These are phyloP conservation scores for Lepetodrilus schrolli DNA, from an alignment of 2,888 invertebrate genomes.

Conservation along the genomic window DNA sequence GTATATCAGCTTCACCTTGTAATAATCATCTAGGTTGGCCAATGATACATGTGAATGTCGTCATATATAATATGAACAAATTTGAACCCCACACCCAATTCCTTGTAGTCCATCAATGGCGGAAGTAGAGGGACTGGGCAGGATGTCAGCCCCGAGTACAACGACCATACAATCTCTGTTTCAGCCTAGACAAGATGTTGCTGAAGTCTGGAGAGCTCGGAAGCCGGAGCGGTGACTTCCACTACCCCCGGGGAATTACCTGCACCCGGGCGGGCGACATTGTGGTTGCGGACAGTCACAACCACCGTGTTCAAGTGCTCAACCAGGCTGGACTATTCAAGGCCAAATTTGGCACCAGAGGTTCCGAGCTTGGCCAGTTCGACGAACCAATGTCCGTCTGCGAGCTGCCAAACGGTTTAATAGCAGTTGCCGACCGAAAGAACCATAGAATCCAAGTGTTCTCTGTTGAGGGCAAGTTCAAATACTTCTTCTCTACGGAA, in stretches of 20 bases:
- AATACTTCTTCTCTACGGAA: conserved; percentile 52
- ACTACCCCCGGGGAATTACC: conserved; percentile 66
- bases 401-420: conserved; percentile 64
- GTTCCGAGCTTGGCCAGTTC: conserved; percentile 60
- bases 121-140: too few relatives aligned
- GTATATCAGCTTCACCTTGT: too few relatives aligned
- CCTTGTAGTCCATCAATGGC: too few relatives aligned
- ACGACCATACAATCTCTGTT: conserved; percentile 31
- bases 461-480: conserved; percentile 52
- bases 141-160: not conserved
- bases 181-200: conserved; percentile 68
- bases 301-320: conserved; percentile 68
- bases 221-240: conserved; percentile 59
- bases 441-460: conserved; percentile 69
- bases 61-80: too few relatives aligned
- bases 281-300: conserved; percentile 67
- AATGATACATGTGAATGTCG: too few relatives aligned
- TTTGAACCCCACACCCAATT: too few relatives aligned
- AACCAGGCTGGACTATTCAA: conserved; percentile 63
- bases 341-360: conserved; percentile 57
- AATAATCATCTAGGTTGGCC: too few relatives aligned
- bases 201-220: conserved; percentile 62
- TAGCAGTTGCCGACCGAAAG: conserved; percentile 70
- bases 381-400: conserved; percentile 66
- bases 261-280: conserved; percentile 61